Conservation (phyloP, 2,797 vertebrate species). For the Onychomys arenicola region DNA sequence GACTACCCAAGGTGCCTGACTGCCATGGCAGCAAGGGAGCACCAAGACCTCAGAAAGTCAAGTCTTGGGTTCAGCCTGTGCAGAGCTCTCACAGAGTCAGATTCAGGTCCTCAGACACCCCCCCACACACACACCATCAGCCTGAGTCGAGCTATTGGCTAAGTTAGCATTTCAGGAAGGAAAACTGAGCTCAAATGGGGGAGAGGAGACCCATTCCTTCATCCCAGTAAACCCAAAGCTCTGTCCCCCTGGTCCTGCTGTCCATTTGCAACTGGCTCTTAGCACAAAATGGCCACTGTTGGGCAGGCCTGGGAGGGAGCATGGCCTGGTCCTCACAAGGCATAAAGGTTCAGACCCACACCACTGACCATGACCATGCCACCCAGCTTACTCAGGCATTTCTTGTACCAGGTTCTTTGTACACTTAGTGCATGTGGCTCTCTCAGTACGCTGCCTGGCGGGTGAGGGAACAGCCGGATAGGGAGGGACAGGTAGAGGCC, state of each 20-base stretch:
- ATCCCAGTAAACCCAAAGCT: neutral
- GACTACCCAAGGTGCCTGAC: no score
- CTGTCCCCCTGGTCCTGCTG: neutral
- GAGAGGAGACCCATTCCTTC: no score
- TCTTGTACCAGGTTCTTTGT: neutral
- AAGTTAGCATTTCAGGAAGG: neutral
- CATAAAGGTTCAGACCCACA: neutral
- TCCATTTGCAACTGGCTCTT: accelerated
- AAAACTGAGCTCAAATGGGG: neutral
- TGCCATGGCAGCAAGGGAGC: neutral
- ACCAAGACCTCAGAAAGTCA: neutral
- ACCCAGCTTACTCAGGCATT: accelerated
- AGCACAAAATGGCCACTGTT: neutral
- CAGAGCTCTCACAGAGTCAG: neutral
- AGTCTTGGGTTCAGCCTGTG: neutral
- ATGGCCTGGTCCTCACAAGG: neutral
- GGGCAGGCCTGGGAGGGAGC: neutral
- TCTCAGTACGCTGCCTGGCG: no score
- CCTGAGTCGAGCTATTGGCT: no score
- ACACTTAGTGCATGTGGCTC: accelerated
- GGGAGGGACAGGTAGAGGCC: neutral
- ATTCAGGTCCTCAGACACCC: neutral
- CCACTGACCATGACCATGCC: neutral
- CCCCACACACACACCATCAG: no score
- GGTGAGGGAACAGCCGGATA: neutral